phyloP scores from a whole-genome alignment of 2,797 vertebrate species.

The Gymnothorax javanicus region DNA sequence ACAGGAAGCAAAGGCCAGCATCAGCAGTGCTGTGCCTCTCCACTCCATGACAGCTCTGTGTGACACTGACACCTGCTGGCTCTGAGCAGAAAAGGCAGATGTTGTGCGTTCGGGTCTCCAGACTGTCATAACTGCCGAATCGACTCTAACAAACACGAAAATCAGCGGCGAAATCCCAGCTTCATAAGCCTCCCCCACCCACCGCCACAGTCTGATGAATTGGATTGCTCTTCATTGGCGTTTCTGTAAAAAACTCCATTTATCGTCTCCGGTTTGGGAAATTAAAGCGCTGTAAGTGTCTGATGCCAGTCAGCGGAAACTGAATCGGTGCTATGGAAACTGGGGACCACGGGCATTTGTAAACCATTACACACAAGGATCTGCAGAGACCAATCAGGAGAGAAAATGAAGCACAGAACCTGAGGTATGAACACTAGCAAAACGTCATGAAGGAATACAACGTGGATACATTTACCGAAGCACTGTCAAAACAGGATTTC shows the following conservation, averaged over 20 bases:
- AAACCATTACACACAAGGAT: constrained; percentile 18
- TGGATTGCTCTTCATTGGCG: constrained; percentile 20
- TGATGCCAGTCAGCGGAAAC: constrained; percentile 30
- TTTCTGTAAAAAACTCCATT: constrained; percentile 1
- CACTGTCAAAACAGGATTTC: not conserved
- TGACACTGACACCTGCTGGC: constrained; percentile 63
- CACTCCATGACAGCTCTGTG: constrained; percentile 26
- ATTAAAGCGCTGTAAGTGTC: constrained; percentile 14
- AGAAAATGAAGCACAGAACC: constrained; percentile 9
- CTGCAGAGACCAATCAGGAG: constrained; percentile 4
- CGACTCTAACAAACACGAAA: not conserved
- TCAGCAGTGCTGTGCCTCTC: not conserved
- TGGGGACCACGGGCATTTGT: constrained; percentile 1
- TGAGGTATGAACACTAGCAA: constrained; percentile 28
- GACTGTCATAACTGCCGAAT: constrained; percentile 1
- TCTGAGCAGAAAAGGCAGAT: constrained; percentile 37
- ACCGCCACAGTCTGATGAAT: constrained; percentile 25
- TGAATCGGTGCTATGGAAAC: constrained; percentile 4
- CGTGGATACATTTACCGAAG: not conserved
- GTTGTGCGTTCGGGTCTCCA: not conserved
- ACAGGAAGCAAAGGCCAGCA: not conserved
- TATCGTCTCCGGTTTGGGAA: constrained; percentile 10
- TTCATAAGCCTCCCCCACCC: not conserved
- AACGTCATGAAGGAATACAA: constrained; percentile 32
- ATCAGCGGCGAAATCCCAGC: not conserved